Conservation (phyloP, 2,888 invertebrate species). For the Eurytoma adleriae region DNA sequence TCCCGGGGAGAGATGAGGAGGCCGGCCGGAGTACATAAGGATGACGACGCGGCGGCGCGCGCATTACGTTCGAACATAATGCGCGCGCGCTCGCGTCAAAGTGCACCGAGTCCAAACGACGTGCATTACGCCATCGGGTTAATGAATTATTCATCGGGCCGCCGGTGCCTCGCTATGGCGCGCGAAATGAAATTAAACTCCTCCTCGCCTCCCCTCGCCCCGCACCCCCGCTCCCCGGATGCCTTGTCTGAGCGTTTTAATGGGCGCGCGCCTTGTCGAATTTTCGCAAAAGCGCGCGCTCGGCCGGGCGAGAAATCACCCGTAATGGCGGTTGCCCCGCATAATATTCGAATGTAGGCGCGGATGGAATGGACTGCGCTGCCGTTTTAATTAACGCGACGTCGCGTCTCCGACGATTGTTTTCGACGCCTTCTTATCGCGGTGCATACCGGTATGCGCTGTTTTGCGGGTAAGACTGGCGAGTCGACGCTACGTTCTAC, state of each 20-base stretch:
- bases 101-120: slow-evolving; percentile 43
- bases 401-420: too few relatives aligned
- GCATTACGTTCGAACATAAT: slow-evolving; percentile 18
- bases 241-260: slow-evolving; percentile 4
- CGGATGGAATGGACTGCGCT: not conserved
- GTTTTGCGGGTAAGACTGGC: too few relatives aligned
- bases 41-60: slow-evolving; percentile 1
- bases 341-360: not conserved
- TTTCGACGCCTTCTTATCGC: too few relatives aligned
- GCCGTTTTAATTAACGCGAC: not conserved
- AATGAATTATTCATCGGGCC: slow-evolving; percentile 50
- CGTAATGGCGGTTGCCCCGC: not conserved
- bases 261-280: slow-evolving; percentile 16
- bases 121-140: slow-evolving; percentile 44
- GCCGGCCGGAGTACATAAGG: slow-evolving; percentile 9
- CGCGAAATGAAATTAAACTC: slow-evolving; percentile 51
- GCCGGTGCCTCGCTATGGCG: slow-evolving; percentile 8
- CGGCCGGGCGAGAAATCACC: slow-evolving; percentile 20
- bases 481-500: too few relatives aligned
- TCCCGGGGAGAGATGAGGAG: not conserved
- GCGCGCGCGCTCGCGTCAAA: slow-evolving; percentile 28
- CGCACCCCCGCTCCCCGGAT: not conserved
- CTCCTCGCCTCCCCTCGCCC: not conserved
- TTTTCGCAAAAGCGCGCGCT: slow-evolving; percentile 15
- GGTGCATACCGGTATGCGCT: too few relatives aligned